Conservation (phyloP, 2,113 vertebrate genomes). For the Corvus moneduloides region DNA sequence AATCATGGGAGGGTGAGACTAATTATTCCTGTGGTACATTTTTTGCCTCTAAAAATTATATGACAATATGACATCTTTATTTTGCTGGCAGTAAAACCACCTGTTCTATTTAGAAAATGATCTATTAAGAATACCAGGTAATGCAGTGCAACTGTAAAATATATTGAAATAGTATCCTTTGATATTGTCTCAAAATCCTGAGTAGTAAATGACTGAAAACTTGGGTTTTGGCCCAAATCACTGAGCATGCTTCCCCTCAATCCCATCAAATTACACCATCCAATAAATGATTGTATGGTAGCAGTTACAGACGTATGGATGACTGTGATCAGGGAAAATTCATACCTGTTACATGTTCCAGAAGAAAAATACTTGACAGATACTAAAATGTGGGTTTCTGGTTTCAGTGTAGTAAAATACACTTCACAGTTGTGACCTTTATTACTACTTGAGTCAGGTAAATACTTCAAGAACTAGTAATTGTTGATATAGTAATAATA, state of each 20-base stretch:
- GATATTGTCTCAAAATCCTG: background rate
- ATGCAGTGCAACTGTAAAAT: background rate
- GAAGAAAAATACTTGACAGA: background rate
- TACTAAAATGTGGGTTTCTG: background rate
- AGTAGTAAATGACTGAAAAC: background rate
- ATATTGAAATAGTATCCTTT: background rate
- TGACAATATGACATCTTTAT: background rate
- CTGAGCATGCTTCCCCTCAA: background rate
- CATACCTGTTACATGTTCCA: background rate
- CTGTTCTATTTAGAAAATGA: background rate
- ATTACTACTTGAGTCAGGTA: background rate
- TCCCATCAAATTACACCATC: background rate
- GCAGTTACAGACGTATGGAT: background rate
- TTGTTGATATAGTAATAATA: background rate
- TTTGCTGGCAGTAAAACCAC: conserved; percentile 1
- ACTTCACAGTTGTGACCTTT: background rate
- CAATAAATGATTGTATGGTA: background rate
- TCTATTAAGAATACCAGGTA: background rate
- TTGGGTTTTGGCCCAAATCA: background rate
- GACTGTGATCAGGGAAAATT: background rate
- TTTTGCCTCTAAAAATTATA: conserved; percentile 37
- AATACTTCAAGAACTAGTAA: background rate
- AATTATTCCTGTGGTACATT: background rate
- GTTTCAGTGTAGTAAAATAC: background rate
- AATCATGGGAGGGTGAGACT: conserved; percentile 32